These are phyloP conservation scores for Poecile montanus DNA, from an alignment of 2,797 vertebrate genomes.

Conservation along the genomic window DNA sequence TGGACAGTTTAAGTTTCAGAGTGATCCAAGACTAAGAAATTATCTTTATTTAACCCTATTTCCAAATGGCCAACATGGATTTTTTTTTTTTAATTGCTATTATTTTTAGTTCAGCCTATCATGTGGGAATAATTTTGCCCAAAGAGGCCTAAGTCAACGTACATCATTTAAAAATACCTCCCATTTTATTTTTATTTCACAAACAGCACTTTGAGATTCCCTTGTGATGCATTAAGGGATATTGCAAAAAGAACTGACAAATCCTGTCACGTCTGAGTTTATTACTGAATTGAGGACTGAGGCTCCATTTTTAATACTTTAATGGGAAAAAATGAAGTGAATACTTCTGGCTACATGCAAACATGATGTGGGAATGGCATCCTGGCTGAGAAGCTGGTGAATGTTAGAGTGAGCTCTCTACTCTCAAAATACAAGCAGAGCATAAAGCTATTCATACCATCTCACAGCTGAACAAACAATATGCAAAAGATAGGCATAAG, in stretches of 20 bases:
- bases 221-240: not conserved
- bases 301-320: not conserved
- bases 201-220: not conserved
- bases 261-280: not conserved
- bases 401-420: not conserved
- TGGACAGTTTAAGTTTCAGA: not conserved
- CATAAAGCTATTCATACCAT: not conserved
- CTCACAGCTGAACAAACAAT: conserved; percentile 59
- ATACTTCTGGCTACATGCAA: not conserved
- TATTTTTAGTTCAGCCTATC: not conserved
- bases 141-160: not conserved
- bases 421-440: conserved; percentile 13
- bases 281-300: not conserved
- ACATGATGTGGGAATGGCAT: not conserved
- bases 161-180: not conserved
- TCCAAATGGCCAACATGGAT: not conserved
- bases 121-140: not conserved
- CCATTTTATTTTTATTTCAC: not conserved
- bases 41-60: not conserved
- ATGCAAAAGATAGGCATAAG: conserved; percentile 8
- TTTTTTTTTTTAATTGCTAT: not conserved
- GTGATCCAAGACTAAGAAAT: not conserved
- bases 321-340: not conserved
- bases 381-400: not conserved
- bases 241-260: not conserved